Evolutionary conservation across 2,888 invertebrate species (phyloP), one percentile per base, ranked within the genome.

Genomic region (Leptinotarsa peninsularis): DNA sequence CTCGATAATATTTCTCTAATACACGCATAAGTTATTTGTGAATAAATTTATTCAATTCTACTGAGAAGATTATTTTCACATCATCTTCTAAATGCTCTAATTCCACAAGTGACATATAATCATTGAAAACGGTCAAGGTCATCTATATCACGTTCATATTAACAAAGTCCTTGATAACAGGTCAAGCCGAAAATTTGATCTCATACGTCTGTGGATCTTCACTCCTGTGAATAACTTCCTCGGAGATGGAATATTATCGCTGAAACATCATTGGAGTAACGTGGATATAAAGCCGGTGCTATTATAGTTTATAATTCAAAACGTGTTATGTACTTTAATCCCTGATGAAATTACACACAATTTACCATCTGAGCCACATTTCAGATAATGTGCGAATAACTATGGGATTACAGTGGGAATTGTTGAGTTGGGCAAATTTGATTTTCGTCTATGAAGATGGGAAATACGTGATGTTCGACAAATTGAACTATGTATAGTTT

Each of bases 241-340:
- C 15, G 60, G 27, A 27, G 27, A 60, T 60, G 60, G 60, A 60
- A 27, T 27, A 58, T 60, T 60, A 60, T 23, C 23, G 60, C 21
- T 56, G 69, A 27, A 21, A 18, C 21, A 49, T 18, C 43, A 70
- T 60, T 49, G 23, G 49, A 50, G 74, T 43, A 70, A 74, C 54
- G 66, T 49, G 73, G 33, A 66, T 63, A 52, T 52, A 56, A 69
- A 18, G 33, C 69, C 18, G 21, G 50, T 50, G 54, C 66, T 18
- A 70, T 74, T 74, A 66, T 43, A 74, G 70, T 74, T 70, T 27
- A 74, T 74, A 74, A 74, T 74, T 74, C 74, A 74, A 69, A 67
- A 74, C 74, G 52, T 63, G 74, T 74, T 74, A 68, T 66, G 74
- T 66, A 74, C 74, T 74, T 68, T 69, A 74, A 73, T 74, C 66